Evolutionary conservation across 2,113 vertebrate genomes (phyloP), one percentile per base, ranked within the genome.

Genomic region (Phycodurus eques): DNA sequence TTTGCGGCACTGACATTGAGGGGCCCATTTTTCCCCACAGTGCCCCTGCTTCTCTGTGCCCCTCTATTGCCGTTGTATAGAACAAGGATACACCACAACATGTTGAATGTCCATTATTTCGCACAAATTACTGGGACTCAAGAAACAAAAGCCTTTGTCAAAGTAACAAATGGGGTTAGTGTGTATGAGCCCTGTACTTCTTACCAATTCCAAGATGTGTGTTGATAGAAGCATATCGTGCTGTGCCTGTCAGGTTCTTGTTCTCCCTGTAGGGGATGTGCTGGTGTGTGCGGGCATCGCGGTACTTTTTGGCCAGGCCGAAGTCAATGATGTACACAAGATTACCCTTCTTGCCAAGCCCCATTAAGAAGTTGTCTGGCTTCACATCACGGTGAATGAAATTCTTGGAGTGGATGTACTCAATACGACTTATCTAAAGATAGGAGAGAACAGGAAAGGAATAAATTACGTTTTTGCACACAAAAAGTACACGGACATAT

Each of bases 241-340:
- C 97, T 0, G 97, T 98, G 88, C 97, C 97, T 0, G 97, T 98
- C 85, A 98, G 92, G 81, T 98, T 98, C 93, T 98, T 98, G 92
- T 98, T 98, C 95, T 98, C 97, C 92, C 96, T 92, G 79, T 98
- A 98, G 44, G 97, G 96, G 86, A 98, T 98, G 89, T 98, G 97
- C 93, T 98, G 97, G 93, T 98, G 97, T 67, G 97, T 98, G 82
- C 96, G 95, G 74, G 96, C 97, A 0, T 98, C 97, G 0, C 97
- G 93, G 90, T 98, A 98, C 80, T 98, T 98, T 88, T 98, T 98
- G 86, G 97, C 97, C 89, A 98, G 90, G 69, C 97, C 97, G 8
- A 98, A 98, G 91, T 98, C 97, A 15, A 98, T 98, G 90, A 98
- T 98, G 84, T 98, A 98, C n/a, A 98, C 96, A 83, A 98, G 92